Evolutionary conservation across 2,113 vertebrate genomes (phyloP).

Genomic region (Alectura lathami): DNA sequence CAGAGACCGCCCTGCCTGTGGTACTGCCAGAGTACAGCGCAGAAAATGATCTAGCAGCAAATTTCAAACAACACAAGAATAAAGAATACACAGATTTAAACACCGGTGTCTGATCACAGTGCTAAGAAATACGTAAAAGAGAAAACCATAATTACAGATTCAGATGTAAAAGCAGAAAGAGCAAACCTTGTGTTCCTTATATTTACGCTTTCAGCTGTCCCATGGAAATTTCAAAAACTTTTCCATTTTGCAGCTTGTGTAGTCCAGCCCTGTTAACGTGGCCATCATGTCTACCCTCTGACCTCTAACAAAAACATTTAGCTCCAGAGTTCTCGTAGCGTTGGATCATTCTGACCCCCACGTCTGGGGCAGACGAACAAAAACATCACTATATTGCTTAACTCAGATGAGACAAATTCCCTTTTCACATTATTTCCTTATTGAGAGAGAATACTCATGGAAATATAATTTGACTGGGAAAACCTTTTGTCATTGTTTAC

Average conservation of each 20-base stretch:
- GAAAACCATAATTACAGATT: neutral
- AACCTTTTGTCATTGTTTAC: constrained; percentile 7
- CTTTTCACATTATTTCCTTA: neutral
- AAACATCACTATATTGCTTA: neutral
- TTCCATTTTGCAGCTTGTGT: neutral
- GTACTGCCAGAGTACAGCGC: neutral
- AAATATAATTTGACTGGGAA: neutral
- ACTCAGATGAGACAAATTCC: neutral
- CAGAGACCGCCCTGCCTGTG: neutral
- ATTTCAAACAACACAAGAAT: neutral
- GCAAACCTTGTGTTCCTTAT: neutral
- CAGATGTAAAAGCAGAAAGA: neutral
- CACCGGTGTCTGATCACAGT: neutral
- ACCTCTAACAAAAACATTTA: neutral
- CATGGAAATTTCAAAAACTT: neutral
- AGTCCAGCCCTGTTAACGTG: neutral
- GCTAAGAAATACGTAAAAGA: rapidly evolving
- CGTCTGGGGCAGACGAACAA: neutral
- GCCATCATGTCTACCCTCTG: neutral
- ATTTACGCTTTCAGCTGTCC: neutral
- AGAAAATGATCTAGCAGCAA: neutral
- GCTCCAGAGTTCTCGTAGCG: neutral
- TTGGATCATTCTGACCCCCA: neutral
- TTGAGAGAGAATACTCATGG: neutral
- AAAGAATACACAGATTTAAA: neutral